Evolutionary conservation across 1,140 invertebrate genomes (phyloP).

Genomic region (Paraescarpia echinospica): DNA sequence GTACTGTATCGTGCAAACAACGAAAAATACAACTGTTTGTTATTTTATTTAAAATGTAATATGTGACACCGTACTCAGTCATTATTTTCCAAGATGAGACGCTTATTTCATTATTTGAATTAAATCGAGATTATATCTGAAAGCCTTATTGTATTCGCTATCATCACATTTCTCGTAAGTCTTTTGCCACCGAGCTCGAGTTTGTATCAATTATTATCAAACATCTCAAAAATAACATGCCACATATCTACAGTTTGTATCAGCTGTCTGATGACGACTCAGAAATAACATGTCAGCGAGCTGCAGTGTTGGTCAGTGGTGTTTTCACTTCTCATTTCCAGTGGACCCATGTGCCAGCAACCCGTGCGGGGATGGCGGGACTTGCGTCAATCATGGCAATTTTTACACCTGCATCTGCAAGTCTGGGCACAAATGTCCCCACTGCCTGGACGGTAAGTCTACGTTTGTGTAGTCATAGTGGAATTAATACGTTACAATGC

Average conservation of each 20-base stretch:
- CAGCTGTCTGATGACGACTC: too few species aligned
- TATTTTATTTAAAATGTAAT: neutral
- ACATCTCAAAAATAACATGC: neutral
- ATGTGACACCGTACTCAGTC: too few species aligned
- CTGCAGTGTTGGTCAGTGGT: neutral
- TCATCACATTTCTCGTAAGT: too few species aligned
- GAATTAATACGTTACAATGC: neutral
- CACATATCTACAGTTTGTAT: too few species aligned
- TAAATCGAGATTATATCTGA: neutral
- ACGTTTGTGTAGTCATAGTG: neutral
- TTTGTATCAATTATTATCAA: neutral
- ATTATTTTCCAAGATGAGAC: neutral
- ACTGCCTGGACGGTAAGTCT: neutral
- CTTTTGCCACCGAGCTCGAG: neutral
- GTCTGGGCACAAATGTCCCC: neutral
- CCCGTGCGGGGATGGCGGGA: neutral
- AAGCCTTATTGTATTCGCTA: too few species aligned
- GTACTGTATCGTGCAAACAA: neutral
- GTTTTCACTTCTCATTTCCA: neutral
- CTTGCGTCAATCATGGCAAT: neutral
- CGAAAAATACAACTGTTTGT: neutral
- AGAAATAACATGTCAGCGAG: too few species aligned
- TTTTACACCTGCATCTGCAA: neutral
- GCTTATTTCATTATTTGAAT: neutral
- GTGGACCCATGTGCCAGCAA: neutral